A percentile compares a stretch with the other conserved stretches of the same genome.
Evolutionary conservation across 92 coral and sea anemone genomes (phyloP).

Genomic region (Zoanthus sansibaricus): DNA sequence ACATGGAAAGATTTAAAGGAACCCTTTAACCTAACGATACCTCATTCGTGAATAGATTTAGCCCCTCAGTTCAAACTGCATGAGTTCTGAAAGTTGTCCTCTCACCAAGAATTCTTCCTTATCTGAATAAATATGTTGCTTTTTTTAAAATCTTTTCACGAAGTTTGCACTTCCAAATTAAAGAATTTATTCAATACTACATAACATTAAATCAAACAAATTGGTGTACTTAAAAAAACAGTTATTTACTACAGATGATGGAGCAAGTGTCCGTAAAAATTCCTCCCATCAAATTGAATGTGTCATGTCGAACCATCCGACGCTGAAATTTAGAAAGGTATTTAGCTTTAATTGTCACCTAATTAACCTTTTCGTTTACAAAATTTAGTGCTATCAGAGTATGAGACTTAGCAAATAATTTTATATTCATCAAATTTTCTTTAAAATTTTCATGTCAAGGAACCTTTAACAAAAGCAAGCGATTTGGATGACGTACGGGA

Average conservation of each 20-base stretch:
- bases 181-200: no score
- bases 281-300: slow-evolving; percentile 37
- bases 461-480: slow-evolving; percentile 26
- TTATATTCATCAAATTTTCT: neutral
- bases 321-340: slow-evolving; percentile 45
- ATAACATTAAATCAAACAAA: neutral
- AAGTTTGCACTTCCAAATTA: no score
- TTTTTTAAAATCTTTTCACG: no score
- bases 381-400: neutral
- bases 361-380: neutral
- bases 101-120: no score
- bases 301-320: slow-evolving; percentile 33
- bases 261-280: slow-evolving; percentile 4
- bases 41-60: no score
- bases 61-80: no score
- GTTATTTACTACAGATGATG: slow-evolving; percentile 6
- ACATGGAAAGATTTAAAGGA: no score
- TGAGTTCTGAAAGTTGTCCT: no score
- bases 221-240: neutral
- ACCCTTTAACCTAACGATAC: no score
- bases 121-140: no score
- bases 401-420: neutral
- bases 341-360: neutral
- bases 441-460: neutral
- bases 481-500: slow-evolving; percentile 33